phyloP scores from a whole-genome alignment of 2,113 vertebrate species.

The Phylloscopus whistleri region DNA sequence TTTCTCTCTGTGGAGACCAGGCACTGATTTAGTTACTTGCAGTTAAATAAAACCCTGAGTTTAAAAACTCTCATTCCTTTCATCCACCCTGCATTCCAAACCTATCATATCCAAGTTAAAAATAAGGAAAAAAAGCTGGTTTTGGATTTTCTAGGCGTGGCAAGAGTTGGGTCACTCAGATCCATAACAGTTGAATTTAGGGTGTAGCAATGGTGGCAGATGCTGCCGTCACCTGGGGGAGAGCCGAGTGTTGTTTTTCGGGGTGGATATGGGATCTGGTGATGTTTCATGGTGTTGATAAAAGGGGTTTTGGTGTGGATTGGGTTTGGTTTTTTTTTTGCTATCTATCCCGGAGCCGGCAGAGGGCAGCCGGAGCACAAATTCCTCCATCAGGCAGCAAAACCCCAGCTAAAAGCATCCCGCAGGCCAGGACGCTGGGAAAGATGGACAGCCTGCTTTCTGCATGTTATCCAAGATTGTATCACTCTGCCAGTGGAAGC shows the following conservation, averaged over 20 bases:
- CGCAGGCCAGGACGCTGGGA: rapidly evolving
- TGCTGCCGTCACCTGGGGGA: rapidly evolving
- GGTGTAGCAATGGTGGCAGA: neutral
- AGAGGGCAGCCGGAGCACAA: conserved; percentile 46
- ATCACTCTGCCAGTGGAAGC: rapidly evolving
- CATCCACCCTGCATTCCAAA: neutral
- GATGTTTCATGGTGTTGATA: rapidly evolving
- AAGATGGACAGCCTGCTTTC: neutral
- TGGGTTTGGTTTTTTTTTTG: neutral
- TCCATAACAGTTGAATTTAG: rapidly evolving
- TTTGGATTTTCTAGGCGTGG: neutral
- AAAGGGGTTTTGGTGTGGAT: neutral
- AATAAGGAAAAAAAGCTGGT: neutral
- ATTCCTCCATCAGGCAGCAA: neutral
- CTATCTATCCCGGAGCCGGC: neutral
- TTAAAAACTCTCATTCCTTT: neutral
- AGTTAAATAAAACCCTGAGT: neutral
- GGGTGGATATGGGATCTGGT: neutral
- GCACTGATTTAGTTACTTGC: neutral
- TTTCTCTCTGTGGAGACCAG: neutral
- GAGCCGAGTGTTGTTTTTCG: rapidly evolving
- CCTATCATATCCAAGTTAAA: neutral
- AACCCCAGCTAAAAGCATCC: neutral
- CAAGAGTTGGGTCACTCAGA: rapidly evolving
- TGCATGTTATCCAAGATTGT: neutral